Percentiles rank a stretch among this genome's conserved stretches.
Evolutionary conservation across 1,140 invertebrate genomes (phyloP).

Genomic region (Conopomorpha cramerella): DNA sequence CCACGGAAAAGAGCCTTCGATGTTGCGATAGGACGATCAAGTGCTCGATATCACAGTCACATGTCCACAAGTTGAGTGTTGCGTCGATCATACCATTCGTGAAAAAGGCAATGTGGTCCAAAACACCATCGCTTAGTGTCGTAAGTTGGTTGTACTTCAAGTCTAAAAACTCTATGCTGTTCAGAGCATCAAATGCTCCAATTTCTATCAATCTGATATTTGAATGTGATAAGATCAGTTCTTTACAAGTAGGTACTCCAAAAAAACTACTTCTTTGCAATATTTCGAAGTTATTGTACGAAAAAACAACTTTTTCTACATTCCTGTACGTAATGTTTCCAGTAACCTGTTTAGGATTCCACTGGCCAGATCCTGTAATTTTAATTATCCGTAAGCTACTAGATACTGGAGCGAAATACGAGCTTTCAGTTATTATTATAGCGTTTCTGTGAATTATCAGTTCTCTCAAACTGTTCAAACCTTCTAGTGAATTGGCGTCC

Average conservation of each 20-base stretch:
- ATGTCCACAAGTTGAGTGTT: slow-evolving; percentile 38
- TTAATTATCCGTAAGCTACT: no score
- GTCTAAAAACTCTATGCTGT: slow-evolving; percentile 24
- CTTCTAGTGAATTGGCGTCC: no score
- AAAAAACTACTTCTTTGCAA: no score
- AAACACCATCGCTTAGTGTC: slow-evolving; percentile 22
- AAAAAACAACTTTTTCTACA: slow-evolving; percentile 27
- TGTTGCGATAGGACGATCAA: slow-evolving; percentile 17
- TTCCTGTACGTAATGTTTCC: slow-evolving; percentile 14
- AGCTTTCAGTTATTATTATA: no score
- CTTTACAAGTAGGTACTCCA: no score
- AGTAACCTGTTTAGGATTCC: slow-evolving; percentile 29
- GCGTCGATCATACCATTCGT: no score
- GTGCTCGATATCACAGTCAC: slow-evolving; percentile 21
- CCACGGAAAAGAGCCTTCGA: slow-evolving; percentile 20
- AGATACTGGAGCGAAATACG: no score
- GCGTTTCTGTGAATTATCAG: no score
- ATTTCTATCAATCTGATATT: slow-evolving; percentile 22
- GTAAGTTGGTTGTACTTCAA: slow-evolving; percentile 33
- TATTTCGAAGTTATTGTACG: slow-evolving; percentile 23
- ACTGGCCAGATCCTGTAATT: no score
- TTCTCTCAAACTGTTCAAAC: no score
- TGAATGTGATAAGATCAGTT: slow-evolving; percentile 30
- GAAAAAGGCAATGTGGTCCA: slow-evolving; percentile 20
- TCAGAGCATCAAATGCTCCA: slow-evolving; percentile 36